phyloP scores from a whole-genome alignment of 2,113 vertebrate genomes.

The Ancistrus triradiatus region DNA sequence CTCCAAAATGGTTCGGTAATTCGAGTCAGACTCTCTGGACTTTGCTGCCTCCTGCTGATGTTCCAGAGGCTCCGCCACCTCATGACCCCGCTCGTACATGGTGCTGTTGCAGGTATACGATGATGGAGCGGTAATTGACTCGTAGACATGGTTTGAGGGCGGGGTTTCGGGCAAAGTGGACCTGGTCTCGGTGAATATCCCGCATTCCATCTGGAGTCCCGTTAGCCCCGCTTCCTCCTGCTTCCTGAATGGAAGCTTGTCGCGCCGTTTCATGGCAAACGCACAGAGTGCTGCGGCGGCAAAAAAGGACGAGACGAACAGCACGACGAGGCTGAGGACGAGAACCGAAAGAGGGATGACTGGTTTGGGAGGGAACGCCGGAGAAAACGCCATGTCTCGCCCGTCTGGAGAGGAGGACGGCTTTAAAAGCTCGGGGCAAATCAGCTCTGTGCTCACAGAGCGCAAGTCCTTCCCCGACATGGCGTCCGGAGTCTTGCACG shows the following conservation, averaged over 20 bases:
- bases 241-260: conserved; percentile 85
- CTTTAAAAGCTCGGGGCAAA: conserved; percentile 80
- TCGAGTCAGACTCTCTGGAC: conserved; percentile 65
- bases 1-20: conserved; percentile 77
- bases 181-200: conserved; percentile 78
- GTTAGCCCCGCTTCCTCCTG: conserved; percentile 82
- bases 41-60: conserved; percentile 49
- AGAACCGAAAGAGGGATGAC: conserved; percentile 87
- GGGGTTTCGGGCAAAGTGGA: conserved; percentile 77
- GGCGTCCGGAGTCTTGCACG: conserved; percentile 83
- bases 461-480: conserved; percentile 82
- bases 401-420: conserved; percentile 60
- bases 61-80: conserved; percentile 51
- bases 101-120: conserved; percentile 82
- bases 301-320: conserved; percentile 87
- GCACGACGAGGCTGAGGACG: conserved; percentile 83
- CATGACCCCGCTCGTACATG: conserved; percentile 82
- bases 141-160: conserved; percentile 79
- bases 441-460: conserved; percentile 76
- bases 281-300: conserved; percentile 85
- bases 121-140: conserved; percentile 81
- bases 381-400: conserved; percentile 58
- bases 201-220: conserved; percentile 85
- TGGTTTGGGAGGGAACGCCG: conserved; percentile 69
- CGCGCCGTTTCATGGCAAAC: conserved; percentile 78